A percentile compares a stretch with the other conserved stretches of the same genome.
phyloP scores from a whole-genome alignment of 2,113 vertebrate genomes.

The Myotis davidii region DNA sequence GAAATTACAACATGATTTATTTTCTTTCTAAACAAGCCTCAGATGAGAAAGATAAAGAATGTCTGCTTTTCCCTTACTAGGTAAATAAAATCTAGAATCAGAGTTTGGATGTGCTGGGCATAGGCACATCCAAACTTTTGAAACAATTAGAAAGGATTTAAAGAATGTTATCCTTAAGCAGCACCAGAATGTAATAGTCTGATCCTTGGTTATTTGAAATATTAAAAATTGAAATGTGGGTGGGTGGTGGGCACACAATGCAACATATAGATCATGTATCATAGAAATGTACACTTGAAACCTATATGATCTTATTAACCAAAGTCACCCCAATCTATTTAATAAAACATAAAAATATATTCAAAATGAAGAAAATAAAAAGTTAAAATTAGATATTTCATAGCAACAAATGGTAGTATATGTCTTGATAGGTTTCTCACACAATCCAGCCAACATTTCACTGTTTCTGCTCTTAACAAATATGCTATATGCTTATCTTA shows the following conservation, averaged over 20 bases:
- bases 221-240: not conserved
- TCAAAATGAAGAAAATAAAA: no score
- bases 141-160: conserved; percentile 70
- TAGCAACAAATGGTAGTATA: not conserved
- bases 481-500: not conserved
- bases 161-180: conserved; percentile 54
- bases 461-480: not conserved
- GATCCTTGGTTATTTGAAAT: not conserved
- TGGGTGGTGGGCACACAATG: no score
- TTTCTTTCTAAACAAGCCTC: not conserved
- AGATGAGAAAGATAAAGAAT: not conserved
- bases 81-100: conserved; percentile 2
- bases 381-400: not conserved
- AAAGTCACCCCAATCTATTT: no score
- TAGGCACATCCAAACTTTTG: conserved; percentile 32
- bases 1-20: not conserved
- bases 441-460: not conserved
- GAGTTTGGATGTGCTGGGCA: not conserved
- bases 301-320: no score
- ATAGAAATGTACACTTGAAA: no score
- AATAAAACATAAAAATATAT: no score
- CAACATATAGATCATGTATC: no score
- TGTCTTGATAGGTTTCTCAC: not conserved
- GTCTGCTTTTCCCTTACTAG: not conserved
- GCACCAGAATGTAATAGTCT: conserved; percentile 43